These are phyloP conservation scores for Lasioglossum calceatum DNA, from an alignment of 2,888 invertebrate species.

Conservation along the genomic window DNA sequence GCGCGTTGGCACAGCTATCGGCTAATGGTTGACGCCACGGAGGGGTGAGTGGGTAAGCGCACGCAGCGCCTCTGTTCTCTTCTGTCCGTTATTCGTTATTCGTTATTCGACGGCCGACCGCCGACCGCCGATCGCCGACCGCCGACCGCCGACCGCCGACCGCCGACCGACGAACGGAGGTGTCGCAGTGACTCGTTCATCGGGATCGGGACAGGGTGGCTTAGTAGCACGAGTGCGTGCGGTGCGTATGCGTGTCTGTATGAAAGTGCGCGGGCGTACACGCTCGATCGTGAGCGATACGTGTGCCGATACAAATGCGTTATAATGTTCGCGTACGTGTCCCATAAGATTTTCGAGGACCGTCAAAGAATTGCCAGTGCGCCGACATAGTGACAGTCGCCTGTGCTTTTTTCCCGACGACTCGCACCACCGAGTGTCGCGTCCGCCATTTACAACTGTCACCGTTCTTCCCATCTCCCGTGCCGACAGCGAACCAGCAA, in stretches of 20 bases:
- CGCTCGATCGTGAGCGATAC: conserved; percentile 55
- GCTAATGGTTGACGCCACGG: conserved; percentile 25
- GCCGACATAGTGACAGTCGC: conserved; percentile 54
- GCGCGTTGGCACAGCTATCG: conserved; percentile 36
- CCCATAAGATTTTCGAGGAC: conserved; percentile 61
- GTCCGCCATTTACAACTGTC: conserved; percentile 37
- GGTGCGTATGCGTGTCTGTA: conserved; percentile 36
- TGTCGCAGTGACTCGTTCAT: conserved; percentile 47
- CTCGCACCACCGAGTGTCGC: conserved; percentile 18
- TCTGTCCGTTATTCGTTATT: conserved; percentile 34
- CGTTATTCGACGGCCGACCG: conserved; percentile 9
- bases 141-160: conserved; percentile 43
- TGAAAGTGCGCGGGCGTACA: conserved; percentile 43
- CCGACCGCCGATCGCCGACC: conserved; percentile 56
- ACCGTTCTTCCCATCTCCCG: conserved; percentile 3
- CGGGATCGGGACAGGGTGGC: conserved; percentile 37
- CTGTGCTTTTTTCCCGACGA: background rate
- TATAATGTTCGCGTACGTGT: conserved; percentile 77
- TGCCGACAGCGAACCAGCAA: background rate
- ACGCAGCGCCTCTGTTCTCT: conserved; percentile 58
- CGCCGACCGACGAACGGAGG: conserved; percentile 54
- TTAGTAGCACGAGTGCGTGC: conserved; percentile 37
- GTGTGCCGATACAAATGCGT: conserved; percentile 67
- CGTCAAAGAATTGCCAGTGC: conserved; percentile 60
- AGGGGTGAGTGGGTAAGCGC: conserved; percentile 34